These are phyloP conservation scores for Rhinatrema bivittatum DNA, from an alignment of 2,797 vertebrate genomes.

Conservation along the genomic window DNA sequence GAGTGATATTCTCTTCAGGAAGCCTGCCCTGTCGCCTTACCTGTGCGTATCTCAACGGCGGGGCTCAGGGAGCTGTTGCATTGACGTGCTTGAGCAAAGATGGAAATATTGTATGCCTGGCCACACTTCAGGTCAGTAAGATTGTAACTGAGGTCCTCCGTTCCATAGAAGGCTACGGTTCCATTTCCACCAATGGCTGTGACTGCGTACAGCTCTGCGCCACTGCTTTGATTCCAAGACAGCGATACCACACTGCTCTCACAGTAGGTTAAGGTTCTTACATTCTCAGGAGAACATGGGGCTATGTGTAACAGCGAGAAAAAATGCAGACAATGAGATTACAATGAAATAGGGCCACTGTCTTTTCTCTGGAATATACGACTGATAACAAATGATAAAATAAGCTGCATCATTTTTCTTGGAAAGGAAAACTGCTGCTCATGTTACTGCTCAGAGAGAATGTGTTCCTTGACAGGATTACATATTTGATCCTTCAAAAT, in stretches of 20 bases:
- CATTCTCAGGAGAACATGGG: slow-evolving; percentile 48
- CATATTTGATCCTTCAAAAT: too few species aligned
- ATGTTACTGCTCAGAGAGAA: too few species aligned
- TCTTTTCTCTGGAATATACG: too few species aligned
- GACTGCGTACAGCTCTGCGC: slow-evolving; percentile 42
- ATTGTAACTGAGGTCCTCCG: slow-evolving; percentile 21
- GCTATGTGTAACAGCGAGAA: slow-evolving; percentile 30
- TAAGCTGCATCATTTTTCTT: too few species aligned
- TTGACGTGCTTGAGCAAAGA: slow-evolving; percentile 27
- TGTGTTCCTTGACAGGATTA: too few species aligned
- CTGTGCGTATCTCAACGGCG: slow-evolving; percentile 30
- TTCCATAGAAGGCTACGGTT: slow-evolving; percentile 30
- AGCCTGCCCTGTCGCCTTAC: too few species aligned
- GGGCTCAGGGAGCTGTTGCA: slow-evolving; percentile 43
- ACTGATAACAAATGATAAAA: too few species aligned
- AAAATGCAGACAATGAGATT: too few species aligned
- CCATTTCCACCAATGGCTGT: slow-evolving; percentile 43
- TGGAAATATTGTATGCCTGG: slow-evolving; percentile 52
- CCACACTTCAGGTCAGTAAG: slow-evolving; percentile 48
- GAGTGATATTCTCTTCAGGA: too few species aligned
- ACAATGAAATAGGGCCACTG: too few species aligned
- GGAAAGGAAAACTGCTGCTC: too few species aligned
- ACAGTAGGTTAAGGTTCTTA: slow-evolving; percentile 39
- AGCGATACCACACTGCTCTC: slow-evolving; percentile 37
- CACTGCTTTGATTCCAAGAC: slow-evolving; percentile 41